Conservation (phyloP, 2,888 invertebrate species). For the Gymnocheta viridis region DNA sequence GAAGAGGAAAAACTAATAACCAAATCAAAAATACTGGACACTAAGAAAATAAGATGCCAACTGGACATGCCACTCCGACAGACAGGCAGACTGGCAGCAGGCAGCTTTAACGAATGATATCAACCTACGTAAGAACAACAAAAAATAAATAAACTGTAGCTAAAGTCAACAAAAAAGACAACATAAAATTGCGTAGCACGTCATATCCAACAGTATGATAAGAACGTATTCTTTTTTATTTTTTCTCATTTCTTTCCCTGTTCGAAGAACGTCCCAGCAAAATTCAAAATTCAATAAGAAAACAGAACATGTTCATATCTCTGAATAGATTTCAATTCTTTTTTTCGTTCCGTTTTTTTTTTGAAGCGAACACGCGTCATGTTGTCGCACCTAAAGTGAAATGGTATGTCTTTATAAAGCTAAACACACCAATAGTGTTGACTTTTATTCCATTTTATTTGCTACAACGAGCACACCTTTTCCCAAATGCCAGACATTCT, state of each 20-base stretch:
- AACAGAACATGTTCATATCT: conserved; percentile 51
- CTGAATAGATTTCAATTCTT: conserved; percentile 5
- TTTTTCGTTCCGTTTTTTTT: neutral
- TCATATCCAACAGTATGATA: conserved; percentile 60
- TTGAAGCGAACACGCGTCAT: conserved; percentile 58
- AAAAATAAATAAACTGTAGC: neutral
- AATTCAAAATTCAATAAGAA: conserved; percentile 20
- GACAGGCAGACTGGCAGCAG: conserved; percentile 1
- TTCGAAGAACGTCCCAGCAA: conserved; percentile 10
- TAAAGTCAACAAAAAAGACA: conserved; percentile 21
- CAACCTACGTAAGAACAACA: conserved; percentile 53
- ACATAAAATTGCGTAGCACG: conserved; percentile 54
- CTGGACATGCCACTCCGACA: conserved; percentile 21
- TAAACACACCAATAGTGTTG: neutral
- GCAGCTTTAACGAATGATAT: conserved; percentile 33
- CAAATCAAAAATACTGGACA: conserved; percentile 30
- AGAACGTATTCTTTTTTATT: conserved; percentile 21
- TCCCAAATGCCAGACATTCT: neutral
- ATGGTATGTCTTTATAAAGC: conserved; percentile 63
- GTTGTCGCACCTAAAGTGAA: conserved; percentile 67
- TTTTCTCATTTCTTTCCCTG: neutral
- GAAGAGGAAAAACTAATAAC: conserved; percentile 31
- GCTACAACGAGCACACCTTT: conserved; percentile 15
- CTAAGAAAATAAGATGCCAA: conserved; percentile 59
- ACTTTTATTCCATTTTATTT: neutral